A percentile compares a stretch with the other conserved stretches of the same genome.
phyloP scores from a whole-genome alignment of 2,888 invertebrate genomes.

The Petrolisthes cinctipes region DNA sequence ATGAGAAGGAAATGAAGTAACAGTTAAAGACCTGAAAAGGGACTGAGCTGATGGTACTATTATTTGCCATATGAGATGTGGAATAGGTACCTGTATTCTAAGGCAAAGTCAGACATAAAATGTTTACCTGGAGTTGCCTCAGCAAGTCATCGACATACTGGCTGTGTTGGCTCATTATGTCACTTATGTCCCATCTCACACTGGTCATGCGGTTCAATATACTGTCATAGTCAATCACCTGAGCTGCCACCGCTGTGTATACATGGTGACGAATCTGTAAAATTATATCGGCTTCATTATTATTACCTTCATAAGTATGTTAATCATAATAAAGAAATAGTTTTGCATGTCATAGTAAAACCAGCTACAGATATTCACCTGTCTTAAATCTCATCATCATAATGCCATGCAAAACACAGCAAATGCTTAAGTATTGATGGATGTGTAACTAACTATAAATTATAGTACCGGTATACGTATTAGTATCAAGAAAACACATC shows the following conservation, averaged over 20 bases:
- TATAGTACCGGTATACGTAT: too few relatives aligned
- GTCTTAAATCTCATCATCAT: too few relatives aligned
- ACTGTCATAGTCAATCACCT: constrained; percentile 60
- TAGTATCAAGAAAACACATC: too few relatives aligned
- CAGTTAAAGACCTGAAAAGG: background rate
- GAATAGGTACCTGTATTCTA: too few relatives aligned
- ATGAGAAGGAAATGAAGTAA: too few relatives aligned
- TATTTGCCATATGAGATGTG: background rate
- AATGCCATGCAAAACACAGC: too few relatives aligned
- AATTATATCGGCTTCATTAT: background rate
- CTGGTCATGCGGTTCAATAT: constrained; percentile 76
- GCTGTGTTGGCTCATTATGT: constrained; percentile 94
- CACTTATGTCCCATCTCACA: constrained; percentile 87
- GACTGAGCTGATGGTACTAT: background rate
- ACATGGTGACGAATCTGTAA: constrained; percentile 59
- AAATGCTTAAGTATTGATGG: too few relatives aligned
- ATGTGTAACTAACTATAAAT: too few relatives aligned
- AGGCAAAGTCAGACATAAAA: too few relatives aligned
- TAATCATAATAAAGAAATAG: too few relatives aligned
- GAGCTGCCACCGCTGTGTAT: constrained; percentile 54
- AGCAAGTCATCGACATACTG: constrained; percentile 76
- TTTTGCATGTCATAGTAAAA: too few relatives aligned
- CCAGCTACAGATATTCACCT: background rate
- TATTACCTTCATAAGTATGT: too few relatives aligned
- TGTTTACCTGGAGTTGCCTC: constrained; percentile 66